A percentile compares a stretch with the other conserved stretches of the same genome.
These are phyloP conservation scores for Poicephalus gulielmi DNA, from an alignment of 2,113 vertebrate genomes.

Conservation along the genomic window DNA sequence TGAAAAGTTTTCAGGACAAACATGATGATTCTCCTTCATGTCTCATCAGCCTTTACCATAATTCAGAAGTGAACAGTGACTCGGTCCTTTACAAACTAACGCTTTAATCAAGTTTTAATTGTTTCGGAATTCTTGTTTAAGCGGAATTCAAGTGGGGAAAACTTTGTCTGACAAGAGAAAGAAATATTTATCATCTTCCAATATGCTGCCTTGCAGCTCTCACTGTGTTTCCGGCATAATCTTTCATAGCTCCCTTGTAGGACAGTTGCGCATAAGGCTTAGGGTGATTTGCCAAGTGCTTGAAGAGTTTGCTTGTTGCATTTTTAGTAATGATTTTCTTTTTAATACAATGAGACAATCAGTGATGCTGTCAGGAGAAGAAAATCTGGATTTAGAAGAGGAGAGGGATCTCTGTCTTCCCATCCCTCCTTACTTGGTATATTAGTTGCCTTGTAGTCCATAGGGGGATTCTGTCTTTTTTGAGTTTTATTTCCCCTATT, in stretches of 20 bases:
- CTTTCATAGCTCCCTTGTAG: not conserved
- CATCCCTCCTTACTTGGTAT: not conserved
- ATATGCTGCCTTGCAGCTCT: not conserved
- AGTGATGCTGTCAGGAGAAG: not conserved
- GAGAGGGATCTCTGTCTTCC: not conserved
- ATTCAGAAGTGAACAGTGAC: not conserved
- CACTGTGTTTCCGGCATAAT: not conserved
- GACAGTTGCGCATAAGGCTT: not conserved
- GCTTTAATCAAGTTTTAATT: not conserved
- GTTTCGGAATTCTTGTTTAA: not conserved
- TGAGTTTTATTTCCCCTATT: accelerated
- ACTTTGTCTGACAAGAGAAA: not conserved
- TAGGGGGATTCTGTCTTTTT: not conserved
- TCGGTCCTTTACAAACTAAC: not conserved
- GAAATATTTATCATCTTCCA: not conserved
- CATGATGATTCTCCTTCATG: not conserved
- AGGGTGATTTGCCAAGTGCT: not conserved
- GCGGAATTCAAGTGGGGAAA: not conserved
- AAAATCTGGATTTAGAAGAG: not conserved
- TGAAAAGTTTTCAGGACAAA: not conserved
- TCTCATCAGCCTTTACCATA: not conserved
- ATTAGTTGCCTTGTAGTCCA: not conserved
- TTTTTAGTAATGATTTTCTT: not conserved
- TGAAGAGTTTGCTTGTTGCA: not conserved
- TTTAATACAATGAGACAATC: not conserved